Conservation (phyloP, 2,888 invertebrate genomes). For the Trissolcus brochymenae region DNA sequence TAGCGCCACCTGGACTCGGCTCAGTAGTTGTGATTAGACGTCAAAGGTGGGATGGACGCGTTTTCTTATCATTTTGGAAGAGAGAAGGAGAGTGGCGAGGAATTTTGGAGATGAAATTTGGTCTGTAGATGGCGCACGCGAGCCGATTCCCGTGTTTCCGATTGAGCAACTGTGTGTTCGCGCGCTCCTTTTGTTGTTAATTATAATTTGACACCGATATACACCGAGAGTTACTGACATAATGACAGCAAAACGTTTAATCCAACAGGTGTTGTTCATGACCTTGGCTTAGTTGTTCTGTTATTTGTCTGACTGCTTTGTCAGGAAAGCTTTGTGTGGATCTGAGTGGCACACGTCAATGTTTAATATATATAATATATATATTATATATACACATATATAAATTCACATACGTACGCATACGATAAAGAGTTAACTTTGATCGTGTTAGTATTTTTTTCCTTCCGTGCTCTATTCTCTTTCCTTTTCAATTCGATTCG, state of each 20-base stretch:
- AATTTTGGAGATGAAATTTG: background rate
- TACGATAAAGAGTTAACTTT: conserved; percentile 23
- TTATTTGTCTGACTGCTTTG: conserved; percentile 12
- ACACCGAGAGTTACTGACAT: conserved; percentile 69
- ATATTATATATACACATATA: conserved; percentile 37
- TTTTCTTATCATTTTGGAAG: conserved; percentile 11
- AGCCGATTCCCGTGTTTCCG: conserved; percentile 31
- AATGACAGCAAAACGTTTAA: conserved; percentile 67
- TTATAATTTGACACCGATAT: conserved; percentile 58
- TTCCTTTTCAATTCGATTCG: background rate
- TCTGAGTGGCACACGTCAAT: conserved; percentile 35
- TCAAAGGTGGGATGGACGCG: conserved; percentile 17
- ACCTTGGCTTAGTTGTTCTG: conserved; percentile 13
- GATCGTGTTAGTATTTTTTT: background rate
- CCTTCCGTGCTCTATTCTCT: background rate
- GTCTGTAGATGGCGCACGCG: conserved; percentile 29
- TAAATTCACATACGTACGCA: conserved; percentile 35
- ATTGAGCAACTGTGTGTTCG: conserved; percentile 36
- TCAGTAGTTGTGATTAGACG: conserved; percentile 31
- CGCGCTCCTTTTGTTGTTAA: conserved; percentile 40
- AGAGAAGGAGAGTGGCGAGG: conserved; percentile 10
- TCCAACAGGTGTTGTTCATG: conserved; percentile 48
- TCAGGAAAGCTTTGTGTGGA: conserved; percentile 19
- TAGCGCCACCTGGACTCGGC: conserved; percentile 16
- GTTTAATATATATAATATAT: conserved; percentile 31